Percentiles rank a stretch among this genome's conserved stretches.
Conservation (phyloP, 2,113 vertebrate genomes). For the Chinchilla lanigera region DNA sequence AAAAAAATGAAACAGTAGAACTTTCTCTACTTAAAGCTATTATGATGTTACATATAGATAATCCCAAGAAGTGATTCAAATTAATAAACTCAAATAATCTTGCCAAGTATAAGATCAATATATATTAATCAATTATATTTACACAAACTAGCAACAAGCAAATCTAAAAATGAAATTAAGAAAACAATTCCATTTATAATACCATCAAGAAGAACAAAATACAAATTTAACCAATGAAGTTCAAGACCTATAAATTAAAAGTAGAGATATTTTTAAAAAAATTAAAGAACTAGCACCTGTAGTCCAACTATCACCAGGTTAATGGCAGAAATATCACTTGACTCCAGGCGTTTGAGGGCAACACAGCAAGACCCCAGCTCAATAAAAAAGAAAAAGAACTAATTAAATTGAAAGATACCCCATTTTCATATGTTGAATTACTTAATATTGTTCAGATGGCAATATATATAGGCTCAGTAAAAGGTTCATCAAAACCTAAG, state of each 20-base stretch:
- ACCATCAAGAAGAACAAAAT: background rate
- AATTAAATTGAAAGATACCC: background rate
- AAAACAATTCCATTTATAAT: background rate
- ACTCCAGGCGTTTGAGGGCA: background rate
- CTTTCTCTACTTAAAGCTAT: background rate
- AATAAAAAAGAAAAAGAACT: background rate
- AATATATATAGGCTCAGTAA: background rate
- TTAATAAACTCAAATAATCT: slow-evolving; percentile 7
- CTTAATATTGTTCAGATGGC: background rate
- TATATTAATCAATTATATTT: background rate
- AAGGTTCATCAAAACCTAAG: background rate
- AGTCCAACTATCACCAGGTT: background rate
- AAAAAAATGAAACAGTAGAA: too few species aligned
- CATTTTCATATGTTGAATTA: background rate
- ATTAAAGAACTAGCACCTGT: background rate
- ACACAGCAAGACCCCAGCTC: background rate
- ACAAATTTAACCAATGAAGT: background rate
- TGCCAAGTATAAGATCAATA: background rate
- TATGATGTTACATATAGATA: background rate
- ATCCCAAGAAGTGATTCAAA: background rate
- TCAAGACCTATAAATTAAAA: background rate
- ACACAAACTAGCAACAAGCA: background rate
- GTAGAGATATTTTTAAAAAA: background rate
- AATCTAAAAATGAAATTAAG: background rate
- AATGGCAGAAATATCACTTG: background rate